Evolutionary conservation across 2,113 vertebrate species (phyloP).

Genomic region (Kryptolebias marmoratus): DNA sequence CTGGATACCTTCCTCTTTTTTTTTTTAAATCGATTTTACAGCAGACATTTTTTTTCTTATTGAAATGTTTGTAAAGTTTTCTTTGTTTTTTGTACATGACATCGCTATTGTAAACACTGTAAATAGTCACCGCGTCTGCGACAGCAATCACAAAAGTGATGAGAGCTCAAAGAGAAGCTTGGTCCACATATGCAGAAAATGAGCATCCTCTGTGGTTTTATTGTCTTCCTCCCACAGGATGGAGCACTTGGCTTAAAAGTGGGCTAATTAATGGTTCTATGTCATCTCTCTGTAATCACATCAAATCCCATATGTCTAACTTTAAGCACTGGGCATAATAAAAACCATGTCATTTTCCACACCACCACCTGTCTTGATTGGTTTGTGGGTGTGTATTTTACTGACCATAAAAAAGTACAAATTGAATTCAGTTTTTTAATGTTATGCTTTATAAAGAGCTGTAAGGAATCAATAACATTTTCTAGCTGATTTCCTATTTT

Average conservation of each 20-base stretch:
- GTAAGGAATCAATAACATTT: too few relatives aligned
- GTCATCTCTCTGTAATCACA: slow-evolving; percentile 75
- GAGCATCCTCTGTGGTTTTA: slow-evolving; percentile 35
- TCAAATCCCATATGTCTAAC: slow-evolving; percentile 76
- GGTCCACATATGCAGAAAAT: slow-evolving; percentile 59
- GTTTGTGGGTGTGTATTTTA: not conserved
- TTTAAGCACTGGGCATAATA: slow-evolving; percentile 77
- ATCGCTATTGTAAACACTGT: slow-evolving; percentile 81
- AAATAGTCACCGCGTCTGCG: slow-evolving; percentile 81
- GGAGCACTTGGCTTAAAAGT: slow-evolving; percentile 61
- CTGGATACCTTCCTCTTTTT: slow-evolving; percentile 64
- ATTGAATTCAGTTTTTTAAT: not conserved
- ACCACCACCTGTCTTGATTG: slow-evolving; percentile 12
- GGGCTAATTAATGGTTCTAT: slow-evolving; percentile 51
- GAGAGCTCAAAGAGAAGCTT: slow-evolving; percentile 58
- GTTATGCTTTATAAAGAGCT: too few relatives aligned
- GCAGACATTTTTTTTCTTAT: slow-evolving; percentile 67
- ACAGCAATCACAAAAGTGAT: slow-evolving; percentile 78
- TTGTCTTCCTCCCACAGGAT: slow-evolving; percentile 65
- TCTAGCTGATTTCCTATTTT: too few relatives aligned
- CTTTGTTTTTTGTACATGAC: slow-evolving; percentile 81
- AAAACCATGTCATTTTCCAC: slow-evolving; percentile 76
- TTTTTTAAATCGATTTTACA: slow-evolving; percentile 61
- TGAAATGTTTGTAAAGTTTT: slow-evolving; percentile 80
- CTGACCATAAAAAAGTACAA: slow-evolving; percentile 19